These are phyloP conservation scores for Haliclona indistincta DNA, from an alignment of 37 sponge, comb jelly and placozoan species.

Conservation along the genomic window DNA sequence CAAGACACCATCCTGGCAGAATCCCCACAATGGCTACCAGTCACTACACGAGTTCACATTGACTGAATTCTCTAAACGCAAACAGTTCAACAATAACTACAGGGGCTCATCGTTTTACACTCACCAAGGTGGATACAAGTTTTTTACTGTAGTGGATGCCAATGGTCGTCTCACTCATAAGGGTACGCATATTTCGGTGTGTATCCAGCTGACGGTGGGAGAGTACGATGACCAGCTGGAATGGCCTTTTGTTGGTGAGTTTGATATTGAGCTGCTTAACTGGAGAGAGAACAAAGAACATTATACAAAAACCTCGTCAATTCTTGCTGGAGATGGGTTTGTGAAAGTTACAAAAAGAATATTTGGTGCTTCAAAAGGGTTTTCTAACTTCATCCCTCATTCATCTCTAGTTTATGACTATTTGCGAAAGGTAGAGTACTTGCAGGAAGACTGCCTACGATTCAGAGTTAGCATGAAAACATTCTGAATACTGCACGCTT, in stretches of 20 bases:
- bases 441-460: too few species aligned
- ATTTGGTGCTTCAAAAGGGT: too few species aligned
- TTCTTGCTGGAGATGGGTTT: neutral
- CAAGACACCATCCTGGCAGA: too few species aligned
- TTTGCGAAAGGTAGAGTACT: too few species aligned
- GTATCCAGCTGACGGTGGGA: slow-evolving; percentile 19
- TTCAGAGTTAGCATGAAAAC: too few species aligned
- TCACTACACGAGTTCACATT: neutral
- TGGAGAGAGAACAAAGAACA: neutral
- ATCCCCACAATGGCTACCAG: too few species aligned
- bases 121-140: slow-evolving; percentile 8
- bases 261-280: slow-evolving; percentile 11
- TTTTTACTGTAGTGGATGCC: neutral
- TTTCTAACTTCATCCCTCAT: too few species aligned
- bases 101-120: slow-evolving; percentile 8
- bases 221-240: slow-evolving; percentile 22
- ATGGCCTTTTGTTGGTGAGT: slow-evolving; percentile 30
- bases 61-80: slow-evolving; percentile 8
- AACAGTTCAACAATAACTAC: neutral
- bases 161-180: neutral
- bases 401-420: too few species aligned
- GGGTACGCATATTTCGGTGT: slow-evolving; percentile 27
- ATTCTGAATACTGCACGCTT: too few species aligned
- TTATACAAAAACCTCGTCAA: too few species aligned
- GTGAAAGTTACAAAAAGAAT: too few species aligned